Evolutionary conservation across 2,888 invertebrate genomes (phyloP).

Genomic region (Zygogramma bicolorata): DNA sequence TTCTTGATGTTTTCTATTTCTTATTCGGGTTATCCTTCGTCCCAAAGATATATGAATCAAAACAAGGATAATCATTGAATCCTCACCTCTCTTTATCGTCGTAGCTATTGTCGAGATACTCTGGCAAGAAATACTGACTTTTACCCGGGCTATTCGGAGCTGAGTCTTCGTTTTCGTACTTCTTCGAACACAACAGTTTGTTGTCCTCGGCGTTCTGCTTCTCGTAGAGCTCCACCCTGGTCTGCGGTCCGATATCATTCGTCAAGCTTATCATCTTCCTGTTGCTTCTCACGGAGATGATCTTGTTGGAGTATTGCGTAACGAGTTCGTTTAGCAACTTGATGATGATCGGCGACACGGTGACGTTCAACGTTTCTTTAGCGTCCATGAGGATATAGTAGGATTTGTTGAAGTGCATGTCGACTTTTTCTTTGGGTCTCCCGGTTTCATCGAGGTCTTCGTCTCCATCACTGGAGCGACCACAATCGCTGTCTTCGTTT

Average conservation of each 20-base stretch:
- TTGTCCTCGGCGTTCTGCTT: conserved; percentile 67
- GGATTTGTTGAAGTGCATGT: conserved; percentile 65
- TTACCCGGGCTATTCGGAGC: conserved; percentile 72
- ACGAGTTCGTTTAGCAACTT: conserved; percentile 67
- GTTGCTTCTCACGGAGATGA: conserved; percentile 61
- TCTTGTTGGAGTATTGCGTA: conserved; percentile 64
- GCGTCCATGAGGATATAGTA: conserved; percentile 79
- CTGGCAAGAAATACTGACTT: conserved; percentile 30
- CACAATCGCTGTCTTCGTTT: conserved; percentile 64
- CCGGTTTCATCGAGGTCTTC: conserved; percentile 60
- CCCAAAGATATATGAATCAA: too few species aligned
- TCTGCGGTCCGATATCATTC: conserved; percentile 76
- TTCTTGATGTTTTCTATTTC: background rate
- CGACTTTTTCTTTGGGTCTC: conserved; percentile 37
- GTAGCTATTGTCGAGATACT: conserved; percentile 47
- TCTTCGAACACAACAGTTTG: conserved; percentile 69
- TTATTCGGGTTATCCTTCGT: too few species aligned
- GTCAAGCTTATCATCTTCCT: conserved; percentile 68
- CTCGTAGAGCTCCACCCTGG: conserved; percentile 71
- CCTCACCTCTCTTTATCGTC: conserved; percentile 63
- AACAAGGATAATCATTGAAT: too few species aligned
- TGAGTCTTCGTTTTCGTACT: conserved; percentile 74
- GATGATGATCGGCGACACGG: conserved; percentile 76
- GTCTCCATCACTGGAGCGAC: conserved; percentile 71
- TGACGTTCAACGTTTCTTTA: conserved; percentile 75